phyloP scores from a whole-genome alignment of 2,797 vertebrate genomes.

The Molossus molossus region DNA sequence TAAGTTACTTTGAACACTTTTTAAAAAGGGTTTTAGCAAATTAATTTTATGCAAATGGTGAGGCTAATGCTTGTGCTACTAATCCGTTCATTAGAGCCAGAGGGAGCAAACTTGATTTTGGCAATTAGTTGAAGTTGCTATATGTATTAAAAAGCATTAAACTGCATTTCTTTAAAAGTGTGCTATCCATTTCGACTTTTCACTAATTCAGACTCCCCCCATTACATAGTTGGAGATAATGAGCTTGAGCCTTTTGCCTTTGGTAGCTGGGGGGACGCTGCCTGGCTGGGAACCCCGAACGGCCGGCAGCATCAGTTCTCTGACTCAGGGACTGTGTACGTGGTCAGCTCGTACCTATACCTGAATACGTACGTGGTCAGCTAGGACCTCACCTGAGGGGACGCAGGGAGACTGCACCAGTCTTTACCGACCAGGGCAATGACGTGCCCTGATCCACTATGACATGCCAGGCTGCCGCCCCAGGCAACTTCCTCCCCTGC shows the following conservation, averaged over 20 bases:
- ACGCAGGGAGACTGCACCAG: not conserved
- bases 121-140: slow-evolving; percentile 79
- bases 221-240: not conserved
- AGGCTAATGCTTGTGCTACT: slow-evolving; percentile 75
- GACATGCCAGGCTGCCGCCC: slow-evolving; percentile 69
- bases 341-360: not conserved
- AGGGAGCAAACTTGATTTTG: slow-evolving; percentile 82
- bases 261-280: no score
- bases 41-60: slow-evolving; percentile 86
- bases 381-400: not conserved
- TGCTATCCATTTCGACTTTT: slow-evolving; percentile 31
- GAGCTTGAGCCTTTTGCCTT: not conserved
- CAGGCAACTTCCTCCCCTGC: not conserved
- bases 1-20: slow-evolving; percentile 82
- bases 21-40: slow-evolving; percentile 82
- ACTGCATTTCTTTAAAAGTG: slow-evolving; percentile 58
- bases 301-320: not conserved
- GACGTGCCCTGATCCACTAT: slow-evolving; percentile 55
- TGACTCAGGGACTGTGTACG: not conserved
- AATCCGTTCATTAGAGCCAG: slow-evolving; percentile 84
- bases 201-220: not conserved
- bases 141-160: slow-evolving; percentile 72
- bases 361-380: not conserved
- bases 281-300: not conserved
- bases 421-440: slow-evolving; percentile 20